Evolutionary conservation across 2,113 vertebrate species (phyloP).

Genomic region (Sciurus niger): DNA sequence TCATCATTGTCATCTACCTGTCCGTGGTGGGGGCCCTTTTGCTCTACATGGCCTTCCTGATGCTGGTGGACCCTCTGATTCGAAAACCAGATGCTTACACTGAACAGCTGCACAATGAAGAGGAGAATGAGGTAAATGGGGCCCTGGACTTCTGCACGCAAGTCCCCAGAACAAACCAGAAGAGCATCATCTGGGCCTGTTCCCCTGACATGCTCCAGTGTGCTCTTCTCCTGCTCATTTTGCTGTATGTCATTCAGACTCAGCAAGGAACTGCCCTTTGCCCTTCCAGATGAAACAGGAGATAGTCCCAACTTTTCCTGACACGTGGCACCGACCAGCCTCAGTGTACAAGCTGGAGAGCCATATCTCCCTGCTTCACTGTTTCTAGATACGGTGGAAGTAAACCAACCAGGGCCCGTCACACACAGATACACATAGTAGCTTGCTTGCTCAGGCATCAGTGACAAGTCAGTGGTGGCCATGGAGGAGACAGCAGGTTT

Average conservation of each 20-base stretch:
- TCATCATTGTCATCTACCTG: slow-evolving; percentile 97
- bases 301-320: not conserved
- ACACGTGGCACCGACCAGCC: not conserved
- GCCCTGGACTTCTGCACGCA: not conserved
- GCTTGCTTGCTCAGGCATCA: not conserved
- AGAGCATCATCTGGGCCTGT: fast-evolving
- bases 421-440: fast-evolving
- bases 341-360: fast-evolving
- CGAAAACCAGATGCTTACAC: slow-evolving; percentile 95
- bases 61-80: slow-evolving; percentile 97
- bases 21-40: slow-evolving; percentile 95
- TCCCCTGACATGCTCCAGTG: too few relatives aligned
- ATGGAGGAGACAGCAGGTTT: too few relatives aligned
- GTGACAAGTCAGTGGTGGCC: not conserved
- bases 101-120: slow-evolving; percentile 95
- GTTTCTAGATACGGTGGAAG: fast-evolving
- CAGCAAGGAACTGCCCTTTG: not conserved
- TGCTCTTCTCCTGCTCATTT: not conserved
- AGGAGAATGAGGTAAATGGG: slow-evolving; percentile 93
- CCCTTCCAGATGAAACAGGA: not conserved
- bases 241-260: not conserved
- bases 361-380: fast-evolving
- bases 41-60: slow-evolving; percentile 97
- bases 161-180: not conserved
- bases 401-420: not conserved